These are phyloP conservation scores for Apogon hyalosoma DNA, from an alignment of 2,797 vertebrate genomes.

Conservation along the genomic window DNA sequence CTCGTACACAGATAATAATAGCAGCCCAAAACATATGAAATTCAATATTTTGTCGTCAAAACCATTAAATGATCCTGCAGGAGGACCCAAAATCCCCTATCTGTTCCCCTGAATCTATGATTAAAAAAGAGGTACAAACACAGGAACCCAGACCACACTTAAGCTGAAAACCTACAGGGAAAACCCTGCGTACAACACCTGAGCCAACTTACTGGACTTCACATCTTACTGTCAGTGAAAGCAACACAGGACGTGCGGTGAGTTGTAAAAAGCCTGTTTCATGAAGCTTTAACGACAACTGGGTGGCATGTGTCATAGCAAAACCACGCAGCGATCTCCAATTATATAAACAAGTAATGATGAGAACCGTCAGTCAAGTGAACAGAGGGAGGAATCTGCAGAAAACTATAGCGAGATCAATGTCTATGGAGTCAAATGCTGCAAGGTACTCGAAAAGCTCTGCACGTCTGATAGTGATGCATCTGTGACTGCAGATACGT, in stretches of 20 bases:
- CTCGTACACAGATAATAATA: no score
- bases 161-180: no score
- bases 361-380: background rate
- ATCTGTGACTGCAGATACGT: background rate
- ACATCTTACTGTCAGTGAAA: background rate
- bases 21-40: no score
- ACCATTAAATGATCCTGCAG: no score
- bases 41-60: no score
- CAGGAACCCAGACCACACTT: no score
- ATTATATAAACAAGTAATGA: background rate
- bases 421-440: background rate
- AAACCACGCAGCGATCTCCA: conserved; percentile 1
- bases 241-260: conserved; percentile 31
- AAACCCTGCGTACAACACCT: no score
- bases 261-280: conserved; percentile 35
- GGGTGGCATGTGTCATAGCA: conserved; percentile 8
- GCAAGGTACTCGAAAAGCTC: background rate
- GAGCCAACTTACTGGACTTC: conserved; percentile 6
- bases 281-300: conserved; percentile 50
- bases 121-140: no score
- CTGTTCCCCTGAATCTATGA: no score
- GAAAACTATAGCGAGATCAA: no score
- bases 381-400: rapidly evolving
- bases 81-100: no score
- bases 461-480: conserved; percentile 4